Evolutionary conservation across 1,140 invertebrate species (phyloP).

Genomic region (Limonius californicus): DNA sequence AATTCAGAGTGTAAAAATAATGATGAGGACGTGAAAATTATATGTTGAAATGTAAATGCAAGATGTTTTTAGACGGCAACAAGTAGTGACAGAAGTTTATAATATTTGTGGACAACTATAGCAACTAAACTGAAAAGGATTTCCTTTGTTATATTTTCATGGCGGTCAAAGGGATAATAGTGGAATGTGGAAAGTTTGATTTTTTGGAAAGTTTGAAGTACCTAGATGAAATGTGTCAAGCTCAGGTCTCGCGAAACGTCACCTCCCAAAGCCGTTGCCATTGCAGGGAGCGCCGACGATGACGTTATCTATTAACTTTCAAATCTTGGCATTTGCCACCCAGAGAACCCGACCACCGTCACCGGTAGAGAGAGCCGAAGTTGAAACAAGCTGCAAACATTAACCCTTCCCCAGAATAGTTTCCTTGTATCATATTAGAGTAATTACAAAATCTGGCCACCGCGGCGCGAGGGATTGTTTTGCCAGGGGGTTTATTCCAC

Average conservation of each 20-base stretch:
- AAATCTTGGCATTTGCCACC: background rate
- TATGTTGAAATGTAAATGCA: no score
- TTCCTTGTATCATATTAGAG: conserved; percentile 33
- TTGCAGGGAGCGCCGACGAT: background rate
- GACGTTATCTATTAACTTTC: background rate
- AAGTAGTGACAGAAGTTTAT: no score
- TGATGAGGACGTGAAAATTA: no score
- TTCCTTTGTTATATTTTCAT: no score
- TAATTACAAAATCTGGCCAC: conserved; percentile 35
- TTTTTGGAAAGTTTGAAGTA: no score
- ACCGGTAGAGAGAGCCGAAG: conserved; percentile 1
- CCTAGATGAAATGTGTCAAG: background rate
- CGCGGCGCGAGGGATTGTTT: conserved; percentile 28
- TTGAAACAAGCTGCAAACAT: conserved; percentile 12
- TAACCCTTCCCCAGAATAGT: conserved; percentile 27
- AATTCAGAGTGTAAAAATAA: no score
- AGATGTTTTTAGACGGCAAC: no score
- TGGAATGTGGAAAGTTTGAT: no score
- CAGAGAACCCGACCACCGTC: background rate
- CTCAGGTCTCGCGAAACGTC: background rate
- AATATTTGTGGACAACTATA: no score
- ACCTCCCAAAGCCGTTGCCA: background rate
- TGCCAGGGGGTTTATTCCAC: conserved; percentile 22
- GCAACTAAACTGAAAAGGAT: no score
- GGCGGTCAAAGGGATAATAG: no score